phyloP scores from a whole-genome alignment of 1,140 invertebrate species.

The Ceratosolen solmsi region DNA sequence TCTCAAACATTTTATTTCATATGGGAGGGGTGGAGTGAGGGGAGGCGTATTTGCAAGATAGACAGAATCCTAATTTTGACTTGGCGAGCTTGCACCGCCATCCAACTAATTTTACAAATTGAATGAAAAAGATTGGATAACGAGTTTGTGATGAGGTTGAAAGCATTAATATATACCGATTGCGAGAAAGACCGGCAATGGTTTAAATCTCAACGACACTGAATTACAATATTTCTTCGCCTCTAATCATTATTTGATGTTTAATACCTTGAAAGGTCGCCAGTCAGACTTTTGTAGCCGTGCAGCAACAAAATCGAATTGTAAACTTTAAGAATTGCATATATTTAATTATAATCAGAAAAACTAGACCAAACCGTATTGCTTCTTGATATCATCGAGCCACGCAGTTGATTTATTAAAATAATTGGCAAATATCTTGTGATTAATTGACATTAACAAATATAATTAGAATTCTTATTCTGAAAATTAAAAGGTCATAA shows the following conservation, averaged over 20 bases:
- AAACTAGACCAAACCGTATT: neutral
- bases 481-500: neutral
- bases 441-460: neutral
- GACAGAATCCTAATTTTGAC: too few species aligned
- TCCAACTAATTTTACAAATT: too few species aligned
- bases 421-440: neutral
- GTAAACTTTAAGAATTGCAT: neutral
- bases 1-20: too few species aligned
- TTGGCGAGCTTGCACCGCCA: too few species aligned
- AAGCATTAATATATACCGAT: too few species aligned
- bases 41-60: too few species aligned
- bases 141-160: neutral
- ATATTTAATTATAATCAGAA: neutral
- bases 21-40: too few species aligned
- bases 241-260: neutral
- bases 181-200: neutral
- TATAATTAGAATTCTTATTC: neutral
- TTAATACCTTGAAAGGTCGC: neutral
- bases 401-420: neutral
- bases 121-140: too few species aligned
- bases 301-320: neutral
- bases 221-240: neutral
- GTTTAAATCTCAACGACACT: neutral
- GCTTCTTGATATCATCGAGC: neutral
- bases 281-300: neutral